phyloP scores from a whole-genome alignment of 2,888 invertebrate genomes.

The Euplexia lucipara region DNA sequence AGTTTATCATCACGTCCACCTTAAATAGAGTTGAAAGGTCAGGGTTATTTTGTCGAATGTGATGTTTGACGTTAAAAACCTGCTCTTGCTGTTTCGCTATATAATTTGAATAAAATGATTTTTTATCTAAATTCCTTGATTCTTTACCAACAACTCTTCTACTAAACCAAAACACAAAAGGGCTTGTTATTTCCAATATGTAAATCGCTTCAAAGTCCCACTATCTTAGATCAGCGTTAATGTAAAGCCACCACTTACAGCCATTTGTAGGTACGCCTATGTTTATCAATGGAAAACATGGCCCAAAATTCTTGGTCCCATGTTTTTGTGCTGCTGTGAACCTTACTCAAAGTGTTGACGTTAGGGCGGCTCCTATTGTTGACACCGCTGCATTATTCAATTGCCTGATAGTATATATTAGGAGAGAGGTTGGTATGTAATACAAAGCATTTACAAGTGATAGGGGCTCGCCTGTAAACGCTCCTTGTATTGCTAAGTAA shows the following conservation, averaged over 20 bases:
- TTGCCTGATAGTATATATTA: conserved; percentile 65
- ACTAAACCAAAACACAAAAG: too few species aligned
- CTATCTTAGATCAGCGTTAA: conserved; percentile 24
- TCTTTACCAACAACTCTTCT: too few species aligned
- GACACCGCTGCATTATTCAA: conserved; percentile 68
- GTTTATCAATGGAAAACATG: conserved; percentile 47
- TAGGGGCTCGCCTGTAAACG: conserved; percentile 53
- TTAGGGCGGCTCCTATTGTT: conserved; percentile 62
- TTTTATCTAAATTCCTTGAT: too few species aligned
- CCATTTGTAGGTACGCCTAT: conserved; percentile 26
- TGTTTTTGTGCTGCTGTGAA: conserved; percentile 61
- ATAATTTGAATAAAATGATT: too few species aligned
- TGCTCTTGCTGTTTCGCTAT: too few species aligned
- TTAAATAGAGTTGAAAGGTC: too few species aligned
- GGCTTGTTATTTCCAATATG: background rate
- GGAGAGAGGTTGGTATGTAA: conserved; percentile 59
- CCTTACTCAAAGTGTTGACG: conserved; percentile 66
- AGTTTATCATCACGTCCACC: too few species aligned
- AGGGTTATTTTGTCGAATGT: too few species aligned
- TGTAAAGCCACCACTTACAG: conserved; percentile 26
- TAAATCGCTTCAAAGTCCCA: background rate
- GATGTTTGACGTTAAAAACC: too few species aligned
- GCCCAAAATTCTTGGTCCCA: conserved; percentile 59
- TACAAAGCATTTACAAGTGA: conserved; percentile 68
- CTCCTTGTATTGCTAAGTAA: conserved; percentile 45